These are phyloP conservation scores for Caenorhabditis sp. DNA, from an alignment of 2,888 invertebrate species.

Conservation along the genomic window DNA sequence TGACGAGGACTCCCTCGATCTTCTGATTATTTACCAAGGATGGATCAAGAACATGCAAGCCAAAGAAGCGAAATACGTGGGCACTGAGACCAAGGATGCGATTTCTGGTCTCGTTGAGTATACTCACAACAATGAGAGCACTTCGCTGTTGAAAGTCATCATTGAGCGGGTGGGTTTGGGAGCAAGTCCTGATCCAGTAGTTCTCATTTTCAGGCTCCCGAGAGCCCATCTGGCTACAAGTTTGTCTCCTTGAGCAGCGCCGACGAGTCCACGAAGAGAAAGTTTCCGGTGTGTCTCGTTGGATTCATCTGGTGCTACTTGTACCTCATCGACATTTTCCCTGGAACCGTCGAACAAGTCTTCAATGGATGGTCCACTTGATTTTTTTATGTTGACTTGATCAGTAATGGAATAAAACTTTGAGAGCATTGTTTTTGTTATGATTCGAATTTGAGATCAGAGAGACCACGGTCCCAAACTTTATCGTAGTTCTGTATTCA, in stretches of 20 bases:
- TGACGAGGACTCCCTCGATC: background rate
- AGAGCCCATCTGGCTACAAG: constrained; percentile 12
- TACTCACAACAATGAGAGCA: background rate
- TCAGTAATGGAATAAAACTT: too few relatives aligned
- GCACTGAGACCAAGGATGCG: fast-evolving
- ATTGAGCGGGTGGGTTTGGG: constrained; percentile 1
- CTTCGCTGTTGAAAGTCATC: background rate
- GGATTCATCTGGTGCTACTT: constrained; percentile 25
- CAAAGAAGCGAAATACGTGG: background rate
- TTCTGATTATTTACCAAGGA: background rate
- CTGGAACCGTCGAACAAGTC: background rate
- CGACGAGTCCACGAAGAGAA: background rate
- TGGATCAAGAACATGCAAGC: background rate
- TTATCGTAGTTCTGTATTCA: too few relatives aligned
- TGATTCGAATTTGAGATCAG: too few relatives aligned
- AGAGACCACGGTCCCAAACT: too few relatives aligned
- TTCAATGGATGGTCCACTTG: too few relatives aligned
- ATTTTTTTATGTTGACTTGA: too few relatives aligned
- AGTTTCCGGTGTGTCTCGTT: constrained; percentile 10
- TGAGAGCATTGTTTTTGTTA: too few relatives aligned
- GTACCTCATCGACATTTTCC: constrained; percentile 9
- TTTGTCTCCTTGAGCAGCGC: background rate
- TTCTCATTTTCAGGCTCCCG: background rate
- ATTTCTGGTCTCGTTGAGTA: constrained; percentile 3
- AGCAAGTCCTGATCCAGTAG: too few relatives aligned